phyloP scores from a whole-genome alignment of 92 coral and sea anemone genomes.

The Pocillopora grandis region DNA sequence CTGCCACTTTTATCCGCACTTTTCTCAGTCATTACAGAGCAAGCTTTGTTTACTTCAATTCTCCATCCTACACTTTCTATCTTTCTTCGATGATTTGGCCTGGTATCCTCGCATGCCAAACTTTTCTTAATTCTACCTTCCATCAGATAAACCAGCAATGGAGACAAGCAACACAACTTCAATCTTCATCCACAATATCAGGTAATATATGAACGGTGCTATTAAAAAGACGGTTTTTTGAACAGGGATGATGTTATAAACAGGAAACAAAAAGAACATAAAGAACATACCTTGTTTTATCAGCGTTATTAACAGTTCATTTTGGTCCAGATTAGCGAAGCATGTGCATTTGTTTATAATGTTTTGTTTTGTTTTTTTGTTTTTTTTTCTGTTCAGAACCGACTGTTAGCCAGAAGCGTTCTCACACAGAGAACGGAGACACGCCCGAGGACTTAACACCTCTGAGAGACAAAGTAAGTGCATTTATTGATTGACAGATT shows the following conservation, averaged over 20 bases:
- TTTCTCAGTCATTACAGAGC: too few relatives aligned
- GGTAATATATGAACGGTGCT: not conserved
- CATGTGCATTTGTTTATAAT: too few relatives aligned
- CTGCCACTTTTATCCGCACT: too few relatives aligned
- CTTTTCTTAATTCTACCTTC: not conserved
- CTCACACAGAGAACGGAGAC: conserved; percentile 2
- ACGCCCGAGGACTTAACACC: conserved; percentile 31
- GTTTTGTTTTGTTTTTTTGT: not conserved
- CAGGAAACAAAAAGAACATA: not conserved
- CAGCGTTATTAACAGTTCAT: too few relatives aligned
- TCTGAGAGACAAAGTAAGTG: conserved; percentile 14
- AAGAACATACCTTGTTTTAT: not conserved
- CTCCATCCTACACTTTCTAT: too few relatives aligned
- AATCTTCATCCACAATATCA: not conserved
- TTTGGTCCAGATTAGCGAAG: too few relatives aligned
- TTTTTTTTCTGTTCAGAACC: conserved; percentile 7
- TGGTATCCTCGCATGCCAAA: not conserved
- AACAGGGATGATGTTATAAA: not conserved
- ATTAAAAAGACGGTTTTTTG: not conserved
- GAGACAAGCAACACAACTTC: conserved; percentile 15
- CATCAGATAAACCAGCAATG: conserved; percentile 39
- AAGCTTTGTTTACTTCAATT: too few relatives aligned
- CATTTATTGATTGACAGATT: not conserved
- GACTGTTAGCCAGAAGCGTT: conserved; percentile 1
- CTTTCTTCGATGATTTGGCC: too few relatives aligned